Evolutionary conservation across 2,113 vertebrate genomes (phyloP).

Genomic region (Condylura cristata): DNA sequence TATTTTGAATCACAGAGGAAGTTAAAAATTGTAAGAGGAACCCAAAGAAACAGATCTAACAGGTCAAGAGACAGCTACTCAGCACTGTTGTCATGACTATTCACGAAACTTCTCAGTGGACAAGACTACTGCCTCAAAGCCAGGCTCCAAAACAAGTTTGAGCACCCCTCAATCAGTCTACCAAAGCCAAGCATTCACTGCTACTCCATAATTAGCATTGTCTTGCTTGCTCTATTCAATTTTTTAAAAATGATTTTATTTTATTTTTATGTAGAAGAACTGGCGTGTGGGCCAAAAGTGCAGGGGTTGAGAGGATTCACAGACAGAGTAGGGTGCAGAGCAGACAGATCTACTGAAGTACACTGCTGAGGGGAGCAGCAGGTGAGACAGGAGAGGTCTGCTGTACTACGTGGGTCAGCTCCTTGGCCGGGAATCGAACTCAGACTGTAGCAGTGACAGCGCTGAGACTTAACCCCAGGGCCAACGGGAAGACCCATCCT

Average conservation of each 20-base stretch:
- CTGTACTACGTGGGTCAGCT: no score
- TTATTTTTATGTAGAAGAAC: no score
- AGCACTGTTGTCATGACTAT: not conserved
- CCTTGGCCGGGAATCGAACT: no score
- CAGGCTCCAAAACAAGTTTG: not conserved
- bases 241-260: no score
- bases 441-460: no score
- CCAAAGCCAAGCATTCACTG: slow-evolving; percentile 42
- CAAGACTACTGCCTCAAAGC: slow-evolving; percentile 34
- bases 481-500: not conserved
- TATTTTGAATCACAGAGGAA: slow-evolving; percentile 30
- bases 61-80: not conserved
- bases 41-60: not conserved
- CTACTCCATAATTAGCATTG: slow-evolving; percentile 56
- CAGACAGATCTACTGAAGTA: no score
- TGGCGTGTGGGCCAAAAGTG: no score
- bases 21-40: not conserved
- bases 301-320: no score
- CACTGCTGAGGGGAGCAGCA: no score
- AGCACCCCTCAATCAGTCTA: slow-evolving; percentile 62
- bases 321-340: no score
- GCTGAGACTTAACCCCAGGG: no score
- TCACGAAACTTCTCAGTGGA: not conserved
- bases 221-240: slow-evolving; percentile 48
- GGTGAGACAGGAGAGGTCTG: no score